Percentiles rank a stretch among this genome's conserved stretches.
phyloP scores from a whole-genome alignment of 2,113 vertebrate genomes.

The Thermophis baileyi region DNA sequence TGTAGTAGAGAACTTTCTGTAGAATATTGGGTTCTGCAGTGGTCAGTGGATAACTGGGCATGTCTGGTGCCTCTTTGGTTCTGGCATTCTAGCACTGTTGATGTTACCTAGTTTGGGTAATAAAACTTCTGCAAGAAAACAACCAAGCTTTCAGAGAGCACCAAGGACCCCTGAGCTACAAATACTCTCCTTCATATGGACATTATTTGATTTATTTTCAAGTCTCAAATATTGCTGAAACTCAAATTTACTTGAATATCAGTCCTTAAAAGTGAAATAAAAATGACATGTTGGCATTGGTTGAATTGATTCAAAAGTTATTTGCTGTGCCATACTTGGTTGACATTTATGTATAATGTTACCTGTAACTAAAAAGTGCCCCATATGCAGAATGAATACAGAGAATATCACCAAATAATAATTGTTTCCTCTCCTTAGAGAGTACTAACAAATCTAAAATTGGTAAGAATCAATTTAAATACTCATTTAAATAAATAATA shows the following conservation, averaged over 20 bases:
- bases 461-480: constrained; percentile 19
- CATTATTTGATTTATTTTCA: neutral
- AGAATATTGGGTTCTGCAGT: neutral
- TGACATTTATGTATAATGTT: constrained; percentile 45
- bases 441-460: constrained; percentile 46
- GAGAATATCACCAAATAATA: constrained; percentile 46
- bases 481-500: constrained; percentile 21
- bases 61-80: neutral
- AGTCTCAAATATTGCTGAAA: neutral
- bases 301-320: constrained; percentile 42
- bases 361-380: constrained; percentile 55
- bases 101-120: neutral
- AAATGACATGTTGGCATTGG: constrained; percentile 31
- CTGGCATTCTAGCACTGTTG: neutral
- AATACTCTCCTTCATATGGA: neutral
- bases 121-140: neutral
- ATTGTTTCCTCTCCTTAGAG: constrained; percentile 40
- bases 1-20: neutral
- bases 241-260: neutral
- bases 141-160: neutral
- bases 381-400: constrained; percentile 38
- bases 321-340: neutral
- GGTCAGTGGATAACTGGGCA: neutral
- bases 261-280: constrained; percentile 28
- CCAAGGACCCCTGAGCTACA: neutral